Base-by-base conservation (phyloP, 1,140 invertebrate genomes). In the Berghia stephanieae region DNA sequence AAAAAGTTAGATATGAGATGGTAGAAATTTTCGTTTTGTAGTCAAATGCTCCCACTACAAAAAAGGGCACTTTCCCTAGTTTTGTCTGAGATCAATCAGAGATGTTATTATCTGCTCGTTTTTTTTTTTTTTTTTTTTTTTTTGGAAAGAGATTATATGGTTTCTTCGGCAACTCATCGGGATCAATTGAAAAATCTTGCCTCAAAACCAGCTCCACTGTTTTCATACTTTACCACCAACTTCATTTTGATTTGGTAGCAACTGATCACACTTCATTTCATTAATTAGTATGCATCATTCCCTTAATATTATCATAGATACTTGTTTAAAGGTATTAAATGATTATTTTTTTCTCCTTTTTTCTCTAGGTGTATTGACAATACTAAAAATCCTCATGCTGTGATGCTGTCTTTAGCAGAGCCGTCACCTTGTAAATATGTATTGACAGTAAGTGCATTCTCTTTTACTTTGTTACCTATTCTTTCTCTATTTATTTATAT, bases 391-490 rank as follows among this genome's bases (percentile, higher is more conserved):
- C 57, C 74, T 31, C 74, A 76, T 76, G 74, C 74, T 2, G 55
- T 76, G 31, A 31, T 68, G 2, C 42, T 76, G 4, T 76, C 74
- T 4, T 43, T 76, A n/a, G 38, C 24, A 3, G 74, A 76, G 27
- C 74, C 74, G 2, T 24, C 40, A 24, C n/a, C 74, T 40, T 76
- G 74, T 42, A 40, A 68, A 31, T 76, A 76, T 76, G 5, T 76
- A 13, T 68, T 76, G 68, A 76, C 74, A 46, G 74, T 76, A 66
- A 76, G 74, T 76, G 34, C 21, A 52, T 4, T 31, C 43, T 44
- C 3, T 18, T 68, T 16, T 10, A 31, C 13, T 36, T 5, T 68
- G 40, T 13, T 36, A 36, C 5, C 31, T 36, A 10, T 10, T n/a
- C 18, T 36, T n/a, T 36, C 8, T 36, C 40, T 68, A 21, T 5